phyloP scores from a whole-genome alignment of 1,140 invertebrate genomes.

The Patella vulgata region DNA sequence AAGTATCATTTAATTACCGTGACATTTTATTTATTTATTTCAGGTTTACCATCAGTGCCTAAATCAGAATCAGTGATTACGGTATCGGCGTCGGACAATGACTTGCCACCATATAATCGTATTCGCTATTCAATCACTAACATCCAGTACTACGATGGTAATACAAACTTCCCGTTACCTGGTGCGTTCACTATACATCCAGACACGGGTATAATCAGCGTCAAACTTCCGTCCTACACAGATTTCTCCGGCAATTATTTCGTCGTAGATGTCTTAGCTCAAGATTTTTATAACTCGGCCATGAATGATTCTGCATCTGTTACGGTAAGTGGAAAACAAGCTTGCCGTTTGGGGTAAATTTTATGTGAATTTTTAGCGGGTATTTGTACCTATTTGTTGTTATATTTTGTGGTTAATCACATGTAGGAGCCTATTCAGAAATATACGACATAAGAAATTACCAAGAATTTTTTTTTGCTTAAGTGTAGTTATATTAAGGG shows the following conservation, averaged over 20 bases:
- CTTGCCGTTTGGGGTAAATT: too few species aligned
- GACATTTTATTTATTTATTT: slow-evolving; percentile 10
- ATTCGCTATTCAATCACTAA: slow-evolving; percentile 31
- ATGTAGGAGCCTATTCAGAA: too few species aligned
- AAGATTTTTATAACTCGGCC: slow-evolving; percentile 20
- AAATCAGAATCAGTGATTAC: slow-evolving; percentile 8
- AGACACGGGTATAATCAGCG: slow-evolving; percentile 29
- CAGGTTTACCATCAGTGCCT: slow-evolving; percentile 28
- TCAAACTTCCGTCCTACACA: slow-evolving; percentile 32
- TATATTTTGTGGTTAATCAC: too few species aligned
- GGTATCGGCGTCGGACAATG: slow-evolving; percentile 29
- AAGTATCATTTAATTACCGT: too few species aligned
- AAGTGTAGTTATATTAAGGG: too few species aligned
- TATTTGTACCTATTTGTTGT: too few species aligned
- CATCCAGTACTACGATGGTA: slow-evolving; percentile 19
- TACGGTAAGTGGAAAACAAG: slow-evolving; percentile 25
- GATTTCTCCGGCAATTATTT: slow-evolving; percentile 38
- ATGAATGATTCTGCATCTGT: slow-evolving; percentile 17
- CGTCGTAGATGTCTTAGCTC: slow-evolving; percentile 27
- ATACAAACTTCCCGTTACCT: slow-evolving; percentile 10
- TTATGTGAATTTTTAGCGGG: too few species aligned
- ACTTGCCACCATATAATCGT: slow-evolving; percentile 23
- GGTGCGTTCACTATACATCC: slow-evolving; percentile 35
- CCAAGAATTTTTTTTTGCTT: too few species aligned
- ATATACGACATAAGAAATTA: too few species aligned